Percentiles rank a stretch among this genome's conserved stretches.
phyloP scores from a whole-genome alignment of 2,797 vertebrate species.

The Parambassis ranga region DNA sequence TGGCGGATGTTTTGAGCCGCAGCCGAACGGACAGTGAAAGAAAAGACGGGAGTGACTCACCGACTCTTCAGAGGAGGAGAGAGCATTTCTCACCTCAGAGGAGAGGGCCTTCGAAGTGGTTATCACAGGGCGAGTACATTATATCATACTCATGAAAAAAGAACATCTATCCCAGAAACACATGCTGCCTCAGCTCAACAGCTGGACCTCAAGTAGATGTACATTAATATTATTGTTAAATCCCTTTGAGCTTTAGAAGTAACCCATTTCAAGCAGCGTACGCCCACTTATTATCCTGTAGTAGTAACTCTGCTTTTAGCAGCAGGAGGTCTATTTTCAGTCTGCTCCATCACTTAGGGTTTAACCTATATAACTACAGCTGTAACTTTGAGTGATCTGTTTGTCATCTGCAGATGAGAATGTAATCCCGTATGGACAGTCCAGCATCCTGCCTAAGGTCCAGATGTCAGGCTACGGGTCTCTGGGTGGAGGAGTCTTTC shows the following conservation, averaged over 20 bases:
- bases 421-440: constrained; percentile 78
- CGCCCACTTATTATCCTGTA: constrained; percentile 16
- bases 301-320: constrained; percentile 23
- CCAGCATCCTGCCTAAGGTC: constrained; percentile 77
- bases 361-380: constrained; percentile 61
- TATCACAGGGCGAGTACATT: constrained; percentile 54
- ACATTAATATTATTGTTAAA: constrained; percentile 50
- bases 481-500: constrained; percentile 83
- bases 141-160: neutral
- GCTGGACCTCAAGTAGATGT: constrained; percentile 34
- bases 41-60: constrained; percentile 57
- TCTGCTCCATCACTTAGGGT: constrained; percentile 42
- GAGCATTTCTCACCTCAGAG: constrained; percentile 57
- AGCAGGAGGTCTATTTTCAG: constrained; percentile 41
- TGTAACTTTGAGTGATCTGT: constrained; percentile 48
- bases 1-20: constrained; percentile 71
- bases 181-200: constrained; percentile 15
- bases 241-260: constrained; percentile 48
- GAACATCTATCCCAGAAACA: neutral
- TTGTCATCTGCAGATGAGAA: constrained; percentile 82
- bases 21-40: constrained; percentile 72
- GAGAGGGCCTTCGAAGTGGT: constrained; percentile 61
- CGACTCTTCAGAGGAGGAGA: constrained; percentile 49
- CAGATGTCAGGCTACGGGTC: constrained; percentile 85
- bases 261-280: constrained; percentile 18